A percentile compares a stretch with the other conserved stretches of the same genome.
phyloP scores from a whole-genome alignment of 2,888 invertebrate genomes.

The Beris chalybata region DNA sequence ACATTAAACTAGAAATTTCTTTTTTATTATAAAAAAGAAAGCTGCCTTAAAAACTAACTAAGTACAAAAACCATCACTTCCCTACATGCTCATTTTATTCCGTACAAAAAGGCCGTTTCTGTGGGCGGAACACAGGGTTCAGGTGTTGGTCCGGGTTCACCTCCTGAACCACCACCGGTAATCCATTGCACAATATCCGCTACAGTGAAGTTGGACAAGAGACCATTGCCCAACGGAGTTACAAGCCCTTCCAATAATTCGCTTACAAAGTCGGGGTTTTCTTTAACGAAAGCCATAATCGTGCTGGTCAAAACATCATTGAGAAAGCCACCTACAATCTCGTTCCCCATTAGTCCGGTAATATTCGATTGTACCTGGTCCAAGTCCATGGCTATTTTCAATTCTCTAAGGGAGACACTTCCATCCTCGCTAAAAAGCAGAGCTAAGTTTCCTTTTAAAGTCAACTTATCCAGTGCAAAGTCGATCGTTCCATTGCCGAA shows the following conservation, averaged over 20 bases:
- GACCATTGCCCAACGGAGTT: conserved; percentile 8
- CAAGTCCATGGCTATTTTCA: conserved; percentile 44
- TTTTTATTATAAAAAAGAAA: too few relatives aligned
- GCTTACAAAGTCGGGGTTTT: neutral
- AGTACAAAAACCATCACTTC: too few relatives aligned
- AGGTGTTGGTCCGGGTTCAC: too few relatives aligned
- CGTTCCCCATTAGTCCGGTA: conserved; percentile 44
- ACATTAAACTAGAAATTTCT: too few relatives aligned
- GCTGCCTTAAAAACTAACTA: too few relatives aligned
- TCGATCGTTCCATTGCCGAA: conserved; percentile 21
- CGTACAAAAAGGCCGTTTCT: too few relatives aligned
- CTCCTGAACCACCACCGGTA: neutral
- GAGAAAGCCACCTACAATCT: conserved; percentile 15
- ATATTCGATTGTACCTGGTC: conserved; percentile 47
- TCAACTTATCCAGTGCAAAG: conserved; percentile 17
- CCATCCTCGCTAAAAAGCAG: neutral
- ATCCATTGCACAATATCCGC: conserved; percentile 28
- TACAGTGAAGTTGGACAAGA: conserved; percentile 4
- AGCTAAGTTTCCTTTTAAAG: conserved; percentile 5
- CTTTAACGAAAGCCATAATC: neutral
- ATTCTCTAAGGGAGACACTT: conserved; percentile 31
- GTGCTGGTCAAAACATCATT: conserved; percentile 2
- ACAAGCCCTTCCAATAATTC: neutral
- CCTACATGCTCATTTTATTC: too few relatives aligned
- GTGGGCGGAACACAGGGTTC: too few relatives aligned